Percentiles rank a stretch among this genome's conserved stretches.
These are phyloP conservation scores for Hyperoplus immaculatus DNA, from an alignment of 2,797 vertebrate species.

Conservation along the genomic window DNA sequence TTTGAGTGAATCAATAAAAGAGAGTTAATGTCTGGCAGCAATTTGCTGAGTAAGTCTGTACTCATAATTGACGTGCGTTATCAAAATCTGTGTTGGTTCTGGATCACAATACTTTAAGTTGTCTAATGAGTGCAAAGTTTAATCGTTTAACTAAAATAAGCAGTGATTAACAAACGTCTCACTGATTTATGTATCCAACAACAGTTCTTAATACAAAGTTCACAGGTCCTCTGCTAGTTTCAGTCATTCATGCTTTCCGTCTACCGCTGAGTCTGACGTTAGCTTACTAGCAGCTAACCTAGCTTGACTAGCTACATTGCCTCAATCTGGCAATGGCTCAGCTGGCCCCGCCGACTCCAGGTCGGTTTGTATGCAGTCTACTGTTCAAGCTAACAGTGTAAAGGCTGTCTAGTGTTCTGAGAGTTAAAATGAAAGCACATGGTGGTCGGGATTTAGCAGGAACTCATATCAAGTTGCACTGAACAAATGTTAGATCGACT, in stretches of 20 bases:
- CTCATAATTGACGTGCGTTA: background rate
- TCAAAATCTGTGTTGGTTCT: background rate
- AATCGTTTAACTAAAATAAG: background rate
- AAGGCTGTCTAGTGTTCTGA: background rate
- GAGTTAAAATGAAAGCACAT: conserved; percentile 40
- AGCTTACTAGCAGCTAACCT: conserved; percentile 57
- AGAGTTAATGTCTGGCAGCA: background rate
- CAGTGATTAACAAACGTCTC: background rate
- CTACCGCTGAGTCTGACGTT: conserved; percentile 6
- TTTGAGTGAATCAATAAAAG: background rate
- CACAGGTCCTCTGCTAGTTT: background rate
- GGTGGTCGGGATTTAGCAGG: background rate
- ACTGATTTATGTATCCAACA: background rate
- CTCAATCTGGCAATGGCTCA: conserved; percentile 10
- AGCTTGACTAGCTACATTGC: conserved; percentile 18
- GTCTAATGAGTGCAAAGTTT: background rate
- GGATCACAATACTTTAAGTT: background rate
- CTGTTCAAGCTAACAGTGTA: conserved; percentile 42
- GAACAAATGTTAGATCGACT: rapidly evolving
- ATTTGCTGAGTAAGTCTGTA: conserved; percentile 3
- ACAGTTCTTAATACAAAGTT: background rate
- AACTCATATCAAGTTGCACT: background rate
- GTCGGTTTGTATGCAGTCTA: conserved; percentile 23
- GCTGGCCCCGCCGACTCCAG: conserved; percentile 35
- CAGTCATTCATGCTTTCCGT: conserved; percentile 10